Conservation (phyloP, 2,888 invertebrate species). For the Drosophila birchii region DNA sequence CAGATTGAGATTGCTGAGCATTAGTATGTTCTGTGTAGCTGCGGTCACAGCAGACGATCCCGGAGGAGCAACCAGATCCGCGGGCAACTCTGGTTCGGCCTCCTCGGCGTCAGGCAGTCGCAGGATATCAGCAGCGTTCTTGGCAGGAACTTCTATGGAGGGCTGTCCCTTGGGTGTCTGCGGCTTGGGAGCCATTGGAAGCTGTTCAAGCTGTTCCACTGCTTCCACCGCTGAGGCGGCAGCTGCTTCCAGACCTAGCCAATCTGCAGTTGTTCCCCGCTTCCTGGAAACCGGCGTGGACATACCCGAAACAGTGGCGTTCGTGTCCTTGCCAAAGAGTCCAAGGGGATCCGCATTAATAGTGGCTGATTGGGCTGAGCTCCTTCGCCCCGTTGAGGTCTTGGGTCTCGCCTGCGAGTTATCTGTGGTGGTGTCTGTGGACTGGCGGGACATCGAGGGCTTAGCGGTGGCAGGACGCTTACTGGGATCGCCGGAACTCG, state of each 20-base stretch:
- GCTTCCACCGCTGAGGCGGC: conserved; percentile 14
- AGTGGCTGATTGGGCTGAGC: conserved; percentile 72
- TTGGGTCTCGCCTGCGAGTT: conserved; percentile 80
- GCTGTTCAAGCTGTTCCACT: conserved; percentile 36
- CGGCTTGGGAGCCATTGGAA: conserved; percentile 41
- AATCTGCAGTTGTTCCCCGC: conserved; percentile 80
- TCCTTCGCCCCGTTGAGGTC: conserved; percentile 81
- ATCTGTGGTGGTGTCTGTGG: conserved; percentile 84
- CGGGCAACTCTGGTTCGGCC: conserved; percentile 21
- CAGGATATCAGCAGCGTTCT: conserved; percentile 50
- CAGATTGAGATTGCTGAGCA: conserved; percentile 76
- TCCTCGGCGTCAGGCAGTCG: conserved; percentile 54
- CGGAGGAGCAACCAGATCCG: not conserved
- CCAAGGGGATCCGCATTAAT: conserved; percentile 75
- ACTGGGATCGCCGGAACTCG: conserved; percentile 58
- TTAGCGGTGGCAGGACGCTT: conserved; percentile 73
- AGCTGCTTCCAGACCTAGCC: conserved; percentile 82
- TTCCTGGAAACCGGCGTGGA: conserved; percentile 77
- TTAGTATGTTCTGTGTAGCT: conserved; percentile 69
- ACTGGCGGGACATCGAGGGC: conserved; percentile 82
- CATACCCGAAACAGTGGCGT: conserved; percentile 58
- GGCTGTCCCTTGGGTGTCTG: conserved; percentile 29
- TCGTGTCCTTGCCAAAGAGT: conserved; percentile 70
- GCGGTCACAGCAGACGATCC: conserved; percentile 31
- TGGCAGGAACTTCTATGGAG: conserved; percentile 15